Conservation (phyloP, 2,888 invertebrate species). For the Athripsodes cinereus region DNA sequence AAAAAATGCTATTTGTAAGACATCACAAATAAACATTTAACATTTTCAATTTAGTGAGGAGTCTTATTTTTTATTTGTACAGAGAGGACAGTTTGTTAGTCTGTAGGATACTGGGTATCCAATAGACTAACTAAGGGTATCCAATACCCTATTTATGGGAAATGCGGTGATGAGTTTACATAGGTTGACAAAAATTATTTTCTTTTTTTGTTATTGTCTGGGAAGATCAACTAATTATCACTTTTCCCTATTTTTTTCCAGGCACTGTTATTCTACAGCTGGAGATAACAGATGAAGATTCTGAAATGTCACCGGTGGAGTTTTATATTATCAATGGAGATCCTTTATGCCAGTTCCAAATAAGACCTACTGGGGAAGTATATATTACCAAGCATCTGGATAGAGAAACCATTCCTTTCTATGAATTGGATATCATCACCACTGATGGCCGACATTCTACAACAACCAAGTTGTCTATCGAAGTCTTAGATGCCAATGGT, state of each 20-base stretch:
- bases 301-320: constrained; percentile 58
- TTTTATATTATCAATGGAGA: constrained; percentile 83
- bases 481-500: constrained; percentile 80
- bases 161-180: no score
- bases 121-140: no score
- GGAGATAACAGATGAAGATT: constrained; percentile 65
- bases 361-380: constrained; percentile 81
- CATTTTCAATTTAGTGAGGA: no score
- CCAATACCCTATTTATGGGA: no score
- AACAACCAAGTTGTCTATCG: constrained; percentile 64
- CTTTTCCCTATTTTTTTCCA: constrained; percentile 9
- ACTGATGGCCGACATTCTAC: constrained; percentile 89
- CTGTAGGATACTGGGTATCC: no score
- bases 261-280: constrained; percentile 66
- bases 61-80: no score
- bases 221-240: no score
- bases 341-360: constrained; percentile 76
- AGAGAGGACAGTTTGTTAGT: no score
- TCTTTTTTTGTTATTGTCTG: no score
- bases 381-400: constrained; percentile 76
- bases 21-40: no score
- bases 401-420: constrained; percentile 68
- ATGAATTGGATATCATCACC: constrained; percentile 75
- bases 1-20: no score
- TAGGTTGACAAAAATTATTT: no score